A percentile compares a stretch with the other conserved stretches of the same genome.
phyloP scores from a whole-genome alignment of 2,888 invertebrate species.

The Meteorus cinctellus region DNA sequence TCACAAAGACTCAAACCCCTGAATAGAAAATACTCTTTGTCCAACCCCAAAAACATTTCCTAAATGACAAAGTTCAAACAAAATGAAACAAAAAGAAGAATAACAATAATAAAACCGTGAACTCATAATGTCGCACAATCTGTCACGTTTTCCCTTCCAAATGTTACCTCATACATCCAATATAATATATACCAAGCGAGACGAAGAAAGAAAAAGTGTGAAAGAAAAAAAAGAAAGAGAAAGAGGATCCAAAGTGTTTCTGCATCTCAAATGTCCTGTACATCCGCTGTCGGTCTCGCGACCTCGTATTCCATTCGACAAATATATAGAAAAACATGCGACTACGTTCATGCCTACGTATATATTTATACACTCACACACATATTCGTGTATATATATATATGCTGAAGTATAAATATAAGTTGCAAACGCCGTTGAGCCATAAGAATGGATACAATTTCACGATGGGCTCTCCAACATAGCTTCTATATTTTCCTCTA shows the following conservation, averaged over 20 bases:
- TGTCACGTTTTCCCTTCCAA: slow-evolving; percentile 36
- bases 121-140: slow-evolving; percentile 30
- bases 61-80: not conserved
- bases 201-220: not conserved
- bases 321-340: slow-evolving; percentile 29
- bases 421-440: slow-evolving; percentile 26
- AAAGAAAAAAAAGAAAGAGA: not conserved
- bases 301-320: slow-evolving; percentile 32
- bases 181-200: slow-evolving; percentile 6
- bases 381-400: not conserved
- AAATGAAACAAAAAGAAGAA: not conserved
- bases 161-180: slow-evolving; percentile 37
- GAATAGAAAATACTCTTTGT: not conserved
- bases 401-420: slow-evolving; percentile 15
- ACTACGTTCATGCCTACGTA: not conserved
- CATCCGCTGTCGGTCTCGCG: slow-evolving; percentile 38
- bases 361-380: not conserved
- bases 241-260: slow-evolving; percentile 21
- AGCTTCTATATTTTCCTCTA: not conserved
- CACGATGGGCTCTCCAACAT: slow-evolving; percentile 20
- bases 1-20: not conserved
- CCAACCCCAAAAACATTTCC: not conserved
- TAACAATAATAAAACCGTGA: not conserved
- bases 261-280: slow-evolving; percentile 41
- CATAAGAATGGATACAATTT: slow-evolving; percentile 37